These are phyloP conservation scores for Ostrea denselamellosa DNA, from an alignment of 1,140 invertebrate species.

Conservation along the genomic window DNA sequence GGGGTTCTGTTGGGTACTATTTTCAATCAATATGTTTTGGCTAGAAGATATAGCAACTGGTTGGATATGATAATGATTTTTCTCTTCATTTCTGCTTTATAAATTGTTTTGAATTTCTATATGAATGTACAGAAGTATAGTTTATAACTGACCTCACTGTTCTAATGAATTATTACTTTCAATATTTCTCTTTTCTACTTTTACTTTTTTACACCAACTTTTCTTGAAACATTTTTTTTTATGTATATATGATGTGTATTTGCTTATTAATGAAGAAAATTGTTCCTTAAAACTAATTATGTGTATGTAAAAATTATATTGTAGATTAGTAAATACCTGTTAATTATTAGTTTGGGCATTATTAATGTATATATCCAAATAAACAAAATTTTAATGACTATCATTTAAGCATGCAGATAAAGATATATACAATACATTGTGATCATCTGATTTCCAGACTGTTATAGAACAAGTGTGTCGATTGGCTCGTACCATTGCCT, in stretches of 20 bases:
- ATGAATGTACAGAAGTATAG: background rate
- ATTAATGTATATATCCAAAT: too few relatives aligned
- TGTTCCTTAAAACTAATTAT: background rate
- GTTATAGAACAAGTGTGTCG: conserved; percentile 76
- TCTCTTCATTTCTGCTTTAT: background rate
- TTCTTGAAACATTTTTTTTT: background rate
- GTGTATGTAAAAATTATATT: background rate
- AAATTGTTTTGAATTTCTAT: background rate
- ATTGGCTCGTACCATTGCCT: conserved; percentile 74
- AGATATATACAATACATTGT: background rate
- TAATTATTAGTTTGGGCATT: too few relatives aligned
- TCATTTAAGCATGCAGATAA: background rate
- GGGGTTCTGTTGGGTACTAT: background rate
- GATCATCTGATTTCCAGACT: conserved; percentile 61
- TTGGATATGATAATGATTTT: background rate
- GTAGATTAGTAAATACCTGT: too few relatives aligned
- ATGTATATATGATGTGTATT: background rate
- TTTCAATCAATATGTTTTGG: background rate
- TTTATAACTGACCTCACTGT: background rate
- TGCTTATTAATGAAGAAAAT: background rate
- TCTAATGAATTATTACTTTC: background rate
- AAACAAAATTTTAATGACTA: too few relatives aligned
- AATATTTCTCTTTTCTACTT: background rate
- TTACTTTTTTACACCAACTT: background rate
- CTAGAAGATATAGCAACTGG: background rate